Conservation (phyloP, 2,888 invertebrate species). For the Agrotis segetum region DNA sequence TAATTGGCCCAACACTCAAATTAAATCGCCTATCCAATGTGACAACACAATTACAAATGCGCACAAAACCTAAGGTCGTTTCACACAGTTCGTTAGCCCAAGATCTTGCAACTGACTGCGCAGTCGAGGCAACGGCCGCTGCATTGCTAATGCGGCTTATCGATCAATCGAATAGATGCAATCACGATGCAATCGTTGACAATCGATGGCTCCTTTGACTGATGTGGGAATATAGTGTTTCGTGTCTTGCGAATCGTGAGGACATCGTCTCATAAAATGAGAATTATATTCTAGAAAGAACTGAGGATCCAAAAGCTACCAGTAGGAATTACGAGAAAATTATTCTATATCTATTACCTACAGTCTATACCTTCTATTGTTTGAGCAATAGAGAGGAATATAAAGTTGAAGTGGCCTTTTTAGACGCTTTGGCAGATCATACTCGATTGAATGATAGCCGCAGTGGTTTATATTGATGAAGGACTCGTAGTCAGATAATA, state of each 20-base stretch:
- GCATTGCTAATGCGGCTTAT: conserved; percentile 57
- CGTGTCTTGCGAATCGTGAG: conserved; percentile 3
- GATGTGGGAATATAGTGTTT: conserved; percentile 43
- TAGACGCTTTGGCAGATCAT: neutral
- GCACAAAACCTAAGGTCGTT: conserved; percentile 46
- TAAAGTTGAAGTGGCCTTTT: too few relatives aligned
- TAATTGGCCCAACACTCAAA: conserved; percentile 9
- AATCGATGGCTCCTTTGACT: conserved; percentile 30
- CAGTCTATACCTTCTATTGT: too few relatives aligned
- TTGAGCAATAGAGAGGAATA: too few relatives aligned
- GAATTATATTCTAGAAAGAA: neutral
- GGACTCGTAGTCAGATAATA: neutral
- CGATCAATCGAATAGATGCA: conserved; percentile 52
- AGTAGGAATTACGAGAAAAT: too few relatives aligned
- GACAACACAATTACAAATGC: conserved; percentile 34
- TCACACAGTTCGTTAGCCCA: conserved; percentile 49
- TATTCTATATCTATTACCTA: too few relatives aligned
- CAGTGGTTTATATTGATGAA: neutral
- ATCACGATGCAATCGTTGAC: conserved; percentile 50
- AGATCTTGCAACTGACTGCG: conserved; percentile 53
- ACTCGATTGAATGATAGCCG: neutral
- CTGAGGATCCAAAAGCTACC: too few relatives aligned
- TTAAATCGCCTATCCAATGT: conserved; percentile 7
- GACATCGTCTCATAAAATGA: neutral
- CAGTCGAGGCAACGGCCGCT: conserved; percentile 37